Evolutionary conservation across 2,888 invertebrate species (phyloP).

Genomic region (Alcis repandata): DNA sequence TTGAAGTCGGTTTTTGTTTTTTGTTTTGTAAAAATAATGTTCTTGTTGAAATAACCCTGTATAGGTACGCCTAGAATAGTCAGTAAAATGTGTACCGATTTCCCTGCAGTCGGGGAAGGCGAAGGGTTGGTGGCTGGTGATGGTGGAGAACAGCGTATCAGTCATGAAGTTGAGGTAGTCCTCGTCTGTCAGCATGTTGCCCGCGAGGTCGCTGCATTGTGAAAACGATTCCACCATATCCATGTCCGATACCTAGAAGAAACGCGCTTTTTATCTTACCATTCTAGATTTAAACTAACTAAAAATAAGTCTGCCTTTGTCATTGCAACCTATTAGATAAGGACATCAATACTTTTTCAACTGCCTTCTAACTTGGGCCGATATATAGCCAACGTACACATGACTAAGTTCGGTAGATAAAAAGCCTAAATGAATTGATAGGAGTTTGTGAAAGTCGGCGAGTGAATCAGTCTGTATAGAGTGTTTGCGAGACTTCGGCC

Average conservation of each 20-base stretch:
- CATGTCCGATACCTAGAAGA: slow-evolving; percentile 88
- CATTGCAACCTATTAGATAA: no score
- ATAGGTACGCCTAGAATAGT: not conserved
- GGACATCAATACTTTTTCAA: no score
- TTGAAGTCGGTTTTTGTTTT: no score
- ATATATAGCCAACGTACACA: not conserved
- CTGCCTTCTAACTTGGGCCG: no score
- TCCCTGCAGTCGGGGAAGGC: slow-evolving; percentile 98
- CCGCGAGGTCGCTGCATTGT: slow-evolving; percentile 88
- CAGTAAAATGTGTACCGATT: slow-evolving; percentile 89
- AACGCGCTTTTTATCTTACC: not conserved
- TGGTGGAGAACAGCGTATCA: slow-evolving; percentile 96
- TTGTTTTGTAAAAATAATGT: no score
- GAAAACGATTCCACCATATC: slow-evolving; percentile 91
- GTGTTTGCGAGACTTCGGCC: no score
- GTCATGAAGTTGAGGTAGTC: slow-evolving; percentile 95
- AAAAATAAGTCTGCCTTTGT: no score
- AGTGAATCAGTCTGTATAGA: no score
- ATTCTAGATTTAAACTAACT: no score
- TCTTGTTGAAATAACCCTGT: no score
- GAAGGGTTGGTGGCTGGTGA: slow-evolving; percentile 94
- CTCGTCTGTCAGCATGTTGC: slow-evolving; percentile 93
- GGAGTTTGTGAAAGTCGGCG: not conserved
- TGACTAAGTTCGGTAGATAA: not conserved
- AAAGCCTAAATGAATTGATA: not conserved